phyloP scores from a whole-genome alignment of 1,140 invertebrate genomes.

The Caenorhabditis tropicalis region DNA sequence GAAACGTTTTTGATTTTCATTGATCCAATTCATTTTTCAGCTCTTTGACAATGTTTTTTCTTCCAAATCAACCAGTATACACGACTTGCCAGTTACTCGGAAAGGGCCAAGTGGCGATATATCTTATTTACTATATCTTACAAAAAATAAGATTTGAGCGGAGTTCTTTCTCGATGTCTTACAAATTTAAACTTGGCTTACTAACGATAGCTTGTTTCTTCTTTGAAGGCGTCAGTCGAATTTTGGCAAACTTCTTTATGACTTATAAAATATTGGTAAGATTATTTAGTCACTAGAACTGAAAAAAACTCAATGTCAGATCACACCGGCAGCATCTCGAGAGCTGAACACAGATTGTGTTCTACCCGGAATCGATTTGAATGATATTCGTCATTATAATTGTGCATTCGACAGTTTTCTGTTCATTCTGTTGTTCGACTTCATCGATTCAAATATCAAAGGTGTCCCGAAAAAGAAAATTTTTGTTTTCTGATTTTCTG shows the following conservation, averaged over 20 bases:
- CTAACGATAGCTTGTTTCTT: neutral
- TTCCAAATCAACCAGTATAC: too few species aligned
- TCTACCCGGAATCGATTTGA: neutral
- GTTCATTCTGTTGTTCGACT: neutral
- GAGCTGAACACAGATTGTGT: neutral
- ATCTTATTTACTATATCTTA: neutral
- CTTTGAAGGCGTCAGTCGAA: neutral
- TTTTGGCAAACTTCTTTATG: neutral
- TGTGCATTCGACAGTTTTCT: neutral
- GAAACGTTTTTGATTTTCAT: neutral
- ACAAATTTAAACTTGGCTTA: neutral
- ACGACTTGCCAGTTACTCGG: neutral
- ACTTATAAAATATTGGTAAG: neutral
- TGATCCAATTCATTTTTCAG: neutral
- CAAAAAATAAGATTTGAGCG: constrained; percentile 13
- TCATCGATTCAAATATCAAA: neutral
- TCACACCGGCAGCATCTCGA: neutral
- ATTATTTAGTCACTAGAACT: neutral
- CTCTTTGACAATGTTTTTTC: too few species aligned
- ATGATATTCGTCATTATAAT: neutral
- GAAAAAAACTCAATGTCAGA: neutral
- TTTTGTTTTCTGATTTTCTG: constrained; percentile 7
- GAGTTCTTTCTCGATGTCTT: neutral
- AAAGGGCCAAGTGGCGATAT: neutral
- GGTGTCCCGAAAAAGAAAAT: neutral